These are phyloP conservation scores for Adrianichthys oophorus DNA, from an alignment of 2,797 vertebrate species.

Conservation along the genomic window DNA sequence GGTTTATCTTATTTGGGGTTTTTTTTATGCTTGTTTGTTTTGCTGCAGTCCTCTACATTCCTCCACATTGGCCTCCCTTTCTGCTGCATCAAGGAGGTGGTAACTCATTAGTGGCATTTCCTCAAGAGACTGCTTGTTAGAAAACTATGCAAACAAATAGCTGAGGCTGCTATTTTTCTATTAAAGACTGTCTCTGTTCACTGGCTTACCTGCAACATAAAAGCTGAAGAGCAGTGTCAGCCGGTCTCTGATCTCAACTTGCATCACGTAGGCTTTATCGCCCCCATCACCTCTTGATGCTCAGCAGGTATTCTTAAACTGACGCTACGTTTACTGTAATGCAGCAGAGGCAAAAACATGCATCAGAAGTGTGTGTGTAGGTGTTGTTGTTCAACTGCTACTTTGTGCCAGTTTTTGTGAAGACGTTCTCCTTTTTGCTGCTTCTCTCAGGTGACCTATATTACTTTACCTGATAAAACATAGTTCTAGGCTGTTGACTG, in stretches of 20 bases:
- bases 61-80: background rate
- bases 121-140: background rate
- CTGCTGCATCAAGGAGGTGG: background rate
- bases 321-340: slow-evolving; percentile 22
- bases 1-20: background rate
- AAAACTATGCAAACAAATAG: background rate
- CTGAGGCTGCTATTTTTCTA: slow-evolving; percentile 2
- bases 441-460: slow-evolving; percentile 29
- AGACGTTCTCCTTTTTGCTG: slow-evolving; percentile 28
- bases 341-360: slow-evolving; percentile 11
- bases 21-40: background rate
- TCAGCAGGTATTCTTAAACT: slow-evolving; percentile 22
- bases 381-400: slow-evolving; percentile 28
- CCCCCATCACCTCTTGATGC: background rate
- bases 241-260: slow-evolving; percentile 1
- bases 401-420: slow-evolving; percentile 31
- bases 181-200: background rate
- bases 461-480: slow-evolving; percentile 9
- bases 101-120: background rate
- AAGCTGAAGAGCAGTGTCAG: slow-evolving; percentile 15
- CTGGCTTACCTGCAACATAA: slow-evolving; percentile 1
- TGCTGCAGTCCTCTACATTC: background rate
- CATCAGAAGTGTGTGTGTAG: slow-evolving; percentile 21
- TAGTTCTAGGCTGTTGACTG: slow-evolving; percentile 19
- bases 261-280: slow-evolving; percentile 2